Conservation (phyloP, 2,797 vertebrate genomes). For the Hybognathus amarus region DNA sequence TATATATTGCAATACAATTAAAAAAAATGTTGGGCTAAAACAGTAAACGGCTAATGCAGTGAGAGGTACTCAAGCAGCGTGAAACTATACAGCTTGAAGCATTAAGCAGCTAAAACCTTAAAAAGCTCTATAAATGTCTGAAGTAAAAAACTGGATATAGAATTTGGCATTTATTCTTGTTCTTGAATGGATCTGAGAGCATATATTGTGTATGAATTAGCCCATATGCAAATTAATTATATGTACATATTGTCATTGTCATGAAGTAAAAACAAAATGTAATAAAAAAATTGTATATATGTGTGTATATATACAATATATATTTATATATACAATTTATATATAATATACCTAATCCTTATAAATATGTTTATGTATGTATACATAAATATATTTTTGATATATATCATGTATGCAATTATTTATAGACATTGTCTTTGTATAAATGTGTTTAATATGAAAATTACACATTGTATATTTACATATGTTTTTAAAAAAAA, state of each 20-base stretch:
- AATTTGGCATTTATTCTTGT: background rate
- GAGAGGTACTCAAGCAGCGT: conserved; percentile 7
- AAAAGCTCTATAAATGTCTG: background rate
- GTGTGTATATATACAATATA: too few species aligned
- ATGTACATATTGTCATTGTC: background rate
- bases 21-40: background rate
- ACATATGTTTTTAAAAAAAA: too few species aligned
- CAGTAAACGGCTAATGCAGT: background rate
- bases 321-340: too few species aligned
- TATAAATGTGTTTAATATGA: too few species aligned
- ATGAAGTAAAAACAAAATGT: background rate
- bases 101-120: background rate
- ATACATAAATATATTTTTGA: too few species aligned
- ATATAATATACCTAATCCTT: too few species aligned
- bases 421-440: too few species aligned
- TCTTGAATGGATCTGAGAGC: background rate
- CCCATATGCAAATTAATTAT: background rate
- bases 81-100: conserved; percentile 2
- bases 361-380: too few species aligned
- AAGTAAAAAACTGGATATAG: background rate
- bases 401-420: too few species aligned
- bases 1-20: background rate
- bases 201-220: background rate
- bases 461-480: too few species aligned
- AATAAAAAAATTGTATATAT: too few species aligned